Evolutionary conservation across 2,888 invertebrate genomes (phyloP), one percentile per base, ranked within the genome.

Genomic region (Drosophila atroscutellata): DNA sequence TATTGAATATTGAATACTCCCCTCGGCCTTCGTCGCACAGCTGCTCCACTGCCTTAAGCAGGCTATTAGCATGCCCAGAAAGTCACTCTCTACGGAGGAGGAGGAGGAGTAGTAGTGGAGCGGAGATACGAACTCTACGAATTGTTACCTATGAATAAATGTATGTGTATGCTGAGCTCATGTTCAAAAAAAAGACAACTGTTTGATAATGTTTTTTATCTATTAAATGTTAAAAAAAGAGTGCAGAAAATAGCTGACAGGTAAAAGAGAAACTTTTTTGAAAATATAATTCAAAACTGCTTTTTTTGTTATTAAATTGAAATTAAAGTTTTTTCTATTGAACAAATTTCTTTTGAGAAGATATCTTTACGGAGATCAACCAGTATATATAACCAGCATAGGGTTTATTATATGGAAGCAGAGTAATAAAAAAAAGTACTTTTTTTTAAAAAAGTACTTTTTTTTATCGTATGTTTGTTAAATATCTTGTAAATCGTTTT

Each of bases 11-110:
- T n/a, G n/a, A n/a, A n/a, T n/a, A n/a, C n/a, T n/a, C n/a, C n/a
- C n/a, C n/a, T 50, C 47, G 37, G 42, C 56, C 60, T 51, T 11
- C 52, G 51, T 32, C 37, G 9, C n/a, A 42, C 30, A 2, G 20
- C 61, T 28, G 28, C 39, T 9, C 18, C 54, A n/a, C 15, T n/a
- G n/a, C 28, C 52, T 74, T 87, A 84, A 87, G 37, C 83, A 84
- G 81, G 82, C 83, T 65, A 87, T 87, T 87, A 83, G 74, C 79
- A 86, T 86, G 66, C 86, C 70, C 69, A 72, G 69, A 69, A 77
- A 77, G 84, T 65, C 65, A 54, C 34, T 67, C 56, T 65, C 34
- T 64, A 67, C 32, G 45, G 52, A 49, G 45, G 51, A 9, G 13
- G 39, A 11, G 32, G 1, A 9, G 30, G 2, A 9, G 32, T 9